Conservation (phyloP, 2,888 invertebrate genomes). For the Graphium colonna region DNA sequence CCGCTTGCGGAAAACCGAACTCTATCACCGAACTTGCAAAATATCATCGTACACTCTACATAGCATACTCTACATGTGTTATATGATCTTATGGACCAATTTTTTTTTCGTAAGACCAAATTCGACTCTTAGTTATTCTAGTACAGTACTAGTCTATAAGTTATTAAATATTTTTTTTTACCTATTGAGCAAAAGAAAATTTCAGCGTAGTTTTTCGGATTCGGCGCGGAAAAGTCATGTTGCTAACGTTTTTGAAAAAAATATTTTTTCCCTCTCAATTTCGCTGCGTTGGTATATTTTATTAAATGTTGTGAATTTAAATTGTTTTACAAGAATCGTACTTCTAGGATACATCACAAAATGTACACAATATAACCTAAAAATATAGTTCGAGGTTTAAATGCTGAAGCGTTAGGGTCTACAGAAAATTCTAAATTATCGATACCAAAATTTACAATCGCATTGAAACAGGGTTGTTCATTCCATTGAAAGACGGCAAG, state of each 20-base stretch:
- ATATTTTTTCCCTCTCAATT: no score
- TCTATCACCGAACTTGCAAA: not conserved
- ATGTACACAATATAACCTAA: constrained; percentile 15
- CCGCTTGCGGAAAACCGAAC: constrained; percentile 1
- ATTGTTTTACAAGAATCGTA: not conserved
- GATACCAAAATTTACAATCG: not conserved
- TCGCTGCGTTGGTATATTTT: not conserved
- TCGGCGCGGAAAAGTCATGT: constrained; percentile 18
- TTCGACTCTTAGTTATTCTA: not conserved
- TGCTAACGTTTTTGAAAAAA: not conserved
- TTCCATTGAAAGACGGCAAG: constrained; percentile 44
- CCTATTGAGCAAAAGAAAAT: no score
- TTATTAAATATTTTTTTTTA: not conserved
- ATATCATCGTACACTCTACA: not conserved
- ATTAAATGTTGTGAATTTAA: not conserved
- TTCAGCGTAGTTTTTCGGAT: not conserved
- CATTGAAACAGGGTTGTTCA: constrained; percentile 36
- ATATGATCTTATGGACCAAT: no score
- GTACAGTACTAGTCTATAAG: not conserved
- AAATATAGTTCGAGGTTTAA: not conserved
- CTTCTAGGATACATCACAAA: not conserved
- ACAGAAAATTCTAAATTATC: not conserved
- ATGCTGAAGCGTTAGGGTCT: not conserved
- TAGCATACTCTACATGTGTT: no score
- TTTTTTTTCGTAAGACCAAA: no score